These are phyloP conservation scores for Hypothenemus hampei DNA, from an alignment of 1,140 invertebrate species.

Conservation along the genomic window DNA sequence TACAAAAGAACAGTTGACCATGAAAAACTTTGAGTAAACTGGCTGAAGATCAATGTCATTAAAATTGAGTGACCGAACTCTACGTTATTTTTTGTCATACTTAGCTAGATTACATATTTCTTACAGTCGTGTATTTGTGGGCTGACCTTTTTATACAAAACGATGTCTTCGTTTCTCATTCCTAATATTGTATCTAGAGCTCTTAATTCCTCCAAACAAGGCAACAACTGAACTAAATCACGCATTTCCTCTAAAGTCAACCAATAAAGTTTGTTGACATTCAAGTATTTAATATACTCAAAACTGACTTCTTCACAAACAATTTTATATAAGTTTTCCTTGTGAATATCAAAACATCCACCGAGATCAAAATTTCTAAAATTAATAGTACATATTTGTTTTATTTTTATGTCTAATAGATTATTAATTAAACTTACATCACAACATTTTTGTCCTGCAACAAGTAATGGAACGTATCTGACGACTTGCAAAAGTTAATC, in stretches of 20 bases:
- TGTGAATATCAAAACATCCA: conserved; percentile 12
- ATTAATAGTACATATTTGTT: not conserved
- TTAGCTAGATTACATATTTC: too few relatives aligned
- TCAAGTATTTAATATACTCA: conserved; percentile 17
- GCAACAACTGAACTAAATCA: conserved; percentile 14
- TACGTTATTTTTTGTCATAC: too few relatives aligned
- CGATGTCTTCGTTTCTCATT: conserved; percentile 16
- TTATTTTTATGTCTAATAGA: not conserved
- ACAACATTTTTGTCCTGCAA: conserved; percentile 19
- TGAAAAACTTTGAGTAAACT: too few relatives aligned
- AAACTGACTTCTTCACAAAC: conserved; percentile 7
- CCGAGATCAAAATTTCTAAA: conserved; percentile 22
- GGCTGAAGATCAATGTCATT: too few relatives aligned
- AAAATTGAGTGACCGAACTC: too few relatives aligned
- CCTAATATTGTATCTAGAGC: conserved; percentile 28
- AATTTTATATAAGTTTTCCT: conserved; percentile 10
- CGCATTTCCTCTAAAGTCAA: conserved; percentile 18
- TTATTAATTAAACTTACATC: conserved; percentile 14
- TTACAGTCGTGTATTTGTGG: not conserved
- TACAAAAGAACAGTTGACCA: too few relatives aligned
- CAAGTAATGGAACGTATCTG: conserved; percentile 5
- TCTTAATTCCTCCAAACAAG: conserved; percentile 19
- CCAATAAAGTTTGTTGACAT: conserved; percentile 30
- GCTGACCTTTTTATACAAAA: conserved; percentile 21
- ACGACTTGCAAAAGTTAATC: conserved; percentile 20